Evolutionary conservation across 2,113 vertebrate species (phyloP).

Genomic region (Bambusicola thoracicus): DNA sequence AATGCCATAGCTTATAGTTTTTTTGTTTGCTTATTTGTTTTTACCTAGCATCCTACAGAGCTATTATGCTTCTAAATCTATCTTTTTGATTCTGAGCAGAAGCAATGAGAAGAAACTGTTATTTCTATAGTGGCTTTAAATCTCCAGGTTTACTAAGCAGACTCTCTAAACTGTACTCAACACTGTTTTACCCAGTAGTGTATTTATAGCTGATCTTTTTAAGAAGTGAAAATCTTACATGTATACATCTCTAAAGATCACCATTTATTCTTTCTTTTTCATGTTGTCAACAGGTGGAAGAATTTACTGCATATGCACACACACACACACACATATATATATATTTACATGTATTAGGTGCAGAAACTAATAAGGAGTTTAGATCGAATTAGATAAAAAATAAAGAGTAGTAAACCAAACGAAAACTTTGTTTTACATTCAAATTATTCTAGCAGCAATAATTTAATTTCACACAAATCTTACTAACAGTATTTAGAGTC

Average conservation of each 20-base stretch:
- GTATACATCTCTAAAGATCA: background rate
- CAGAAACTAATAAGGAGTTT: background rate
- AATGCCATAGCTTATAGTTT: background rate
- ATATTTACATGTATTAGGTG: background rate
- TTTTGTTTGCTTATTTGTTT: background rate
- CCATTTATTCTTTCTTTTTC: background rate
- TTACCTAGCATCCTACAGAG: background rate
- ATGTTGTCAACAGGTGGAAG: background rate
- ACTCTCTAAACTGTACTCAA: background rate
- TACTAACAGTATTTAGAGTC: background rate
- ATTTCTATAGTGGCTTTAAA: background rate
- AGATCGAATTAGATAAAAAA: background rate
- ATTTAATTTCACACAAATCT: background rate
- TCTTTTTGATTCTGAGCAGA: background rate
- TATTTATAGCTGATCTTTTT: background rate
- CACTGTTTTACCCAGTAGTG: background rate
- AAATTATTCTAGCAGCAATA: background rate
- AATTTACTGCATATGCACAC: background rate
- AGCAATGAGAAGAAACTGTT: background rate
- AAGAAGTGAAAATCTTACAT: background rate
- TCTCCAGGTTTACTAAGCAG: background rate
- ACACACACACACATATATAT: rapidly evolving
- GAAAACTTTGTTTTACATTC: background rate
- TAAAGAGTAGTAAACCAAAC: background rate
- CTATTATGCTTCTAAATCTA: background rate